phyloP scores from a whole-genome alignment of 2,797 vertebrate species.

The Sebastes reedi region DNA sequence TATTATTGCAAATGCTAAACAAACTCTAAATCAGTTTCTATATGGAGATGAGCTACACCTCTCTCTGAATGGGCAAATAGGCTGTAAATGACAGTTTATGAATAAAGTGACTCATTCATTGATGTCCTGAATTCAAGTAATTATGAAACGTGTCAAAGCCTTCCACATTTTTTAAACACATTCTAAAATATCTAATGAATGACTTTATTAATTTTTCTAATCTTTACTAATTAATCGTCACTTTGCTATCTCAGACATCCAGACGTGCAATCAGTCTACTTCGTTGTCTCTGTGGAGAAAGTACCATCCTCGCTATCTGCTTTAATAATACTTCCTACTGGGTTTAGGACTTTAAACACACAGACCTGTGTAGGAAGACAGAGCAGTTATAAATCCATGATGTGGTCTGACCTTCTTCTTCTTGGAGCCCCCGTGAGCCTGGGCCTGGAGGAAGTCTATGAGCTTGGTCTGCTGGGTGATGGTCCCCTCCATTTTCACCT shows the following conservation, averaged over 20 bases:
- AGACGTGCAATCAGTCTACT: background rate
- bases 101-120: background rate
- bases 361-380: background rate
- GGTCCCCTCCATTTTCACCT: slow-evolving; percentile 99
- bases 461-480: slow-evolving; percentile 99
- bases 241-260: background rate
- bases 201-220: background rate
- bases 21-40: background rate
- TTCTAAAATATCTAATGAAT: background rate
- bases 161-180: background rate
- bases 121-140: background rate
- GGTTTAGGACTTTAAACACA: too few species aligned
- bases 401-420: slow-evolving; percentile 89
- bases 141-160: background rate
- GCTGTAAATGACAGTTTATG: background rate
- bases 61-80: background rate
- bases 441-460: slow-evolving; percentile 98
- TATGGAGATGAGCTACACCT: background rate
- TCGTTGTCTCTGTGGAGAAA: background rate
- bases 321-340: background rate
- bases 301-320: background rate
- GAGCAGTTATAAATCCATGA: background rate
- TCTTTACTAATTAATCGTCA: background rate
- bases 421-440: slow-evolving; percentile 97
- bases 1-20: too few species aligned